phyloP scores from a whole-genome alignment of 2,888 invertebrate genomes.

The Apamea epomidion region DNA sequence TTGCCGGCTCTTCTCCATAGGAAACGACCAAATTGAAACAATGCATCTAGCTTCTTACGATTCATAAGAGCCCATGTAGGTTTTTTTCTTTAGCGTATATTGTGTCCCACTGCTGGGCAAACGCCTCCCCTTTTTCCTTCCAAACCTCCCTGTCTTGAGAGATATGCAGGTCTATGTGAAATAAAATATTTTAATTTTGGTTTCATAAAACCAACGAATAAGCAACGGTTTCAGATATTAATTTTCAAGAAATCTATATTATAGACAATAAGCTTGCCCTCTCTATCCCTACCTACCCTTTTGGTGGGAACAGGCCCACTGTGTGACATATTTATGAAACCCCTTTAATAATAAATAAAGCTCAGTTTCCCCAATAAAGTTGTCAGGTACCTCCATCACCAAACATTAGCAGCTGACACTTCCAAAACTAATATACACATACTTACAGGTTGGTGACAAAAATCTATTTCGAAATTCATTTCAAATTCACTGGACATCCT shows the following conservation, averaged over 20 bases:
- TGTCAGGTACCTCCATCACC: not conserved
- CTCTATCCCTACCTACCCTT: not conserved
- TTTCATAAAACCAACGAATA: not conserved
- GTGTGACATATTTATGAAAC: not conserved
- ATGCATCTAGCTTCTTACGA: not conserved
- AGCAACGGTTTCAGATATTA: not conserved
- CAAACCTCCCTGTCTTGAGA: too few species aligned
- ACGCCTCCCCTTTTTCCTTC: too few species aligned
- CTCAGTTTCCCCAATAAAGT: not conserved
- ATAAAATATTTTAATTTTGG: not conserved
- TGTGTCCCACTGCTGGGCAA: too few species aligned
- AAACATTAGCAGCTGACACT: slow-evolving; percentile 17
- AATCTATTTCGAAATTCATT: slow-evolving; percentile 13
- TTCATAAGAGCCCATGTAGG: not conserved
- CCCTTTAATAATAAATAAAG: not conserved
- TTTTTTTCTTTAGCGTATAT: not conserved
- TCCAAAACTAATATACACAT: slow-evolving; percentile 7
- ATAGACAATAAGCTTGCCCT: not conserved
- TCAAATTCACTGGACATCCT: slow-evolving; percentile 27
- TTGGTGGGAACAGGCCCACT: not conserved
- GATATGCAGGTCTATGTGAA: not conserved
- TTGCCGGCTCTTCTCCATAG: not conserved
- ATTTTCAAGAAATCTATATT: not conserved
- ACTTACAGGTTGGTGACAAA: not conserved
- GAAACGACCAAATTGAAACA: not conserved